These are phyloP conservation scores for Gallinago nigripennis DNA, from an alignment of 2,797 vertebrate genomes.

Conservation along the genomic window DNA sequence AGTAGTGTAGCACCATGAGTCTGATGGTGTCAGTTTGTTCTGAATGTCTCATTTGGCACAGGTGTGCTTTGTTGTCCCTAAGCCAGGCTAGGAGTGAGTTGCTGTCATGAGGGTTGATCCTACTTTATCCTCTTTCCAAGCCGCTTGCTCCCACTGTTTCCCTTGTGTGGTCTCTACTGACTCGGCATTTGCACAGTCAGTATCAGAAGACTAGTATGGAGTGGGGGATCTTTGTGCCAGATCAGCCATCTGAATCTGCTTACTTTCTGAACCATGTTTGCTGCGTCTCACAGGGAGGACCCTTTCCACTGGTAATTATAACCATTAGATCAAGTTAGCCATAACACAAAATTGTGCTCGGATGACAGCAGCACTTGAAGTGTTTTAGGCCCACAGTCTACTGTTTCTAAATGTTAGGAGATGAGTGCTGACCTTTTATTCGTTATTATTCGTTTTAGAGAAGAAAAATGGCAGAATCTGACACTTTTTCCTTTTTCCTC, in stretches of 20 bases:
- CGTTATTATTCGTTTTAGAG: not conserved
- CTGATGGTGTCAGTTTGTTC: not conserved
- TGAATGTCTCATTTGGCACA: not conserved
- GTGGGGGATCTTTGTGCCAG: not conserved
- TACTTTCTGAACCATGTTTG: not conserved
- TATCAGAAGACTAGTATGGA: not conserved
- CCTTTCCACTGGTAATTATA: not conserved
- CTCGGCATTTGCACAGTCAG: not conserved
- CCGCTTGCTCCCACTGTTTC: not conserved
- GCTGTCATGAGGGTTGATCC: not conserved
- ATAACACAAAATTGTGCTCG: not conserved
- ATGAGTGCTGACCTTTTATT: not conserved
- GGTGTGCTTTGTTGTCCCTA: not conserved
- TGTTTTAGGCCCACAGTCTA: not conserved
- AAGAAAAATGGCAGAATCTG: not conserved
- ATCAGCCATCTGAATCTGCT: not conserved
- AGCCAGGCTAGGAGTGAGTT: not conserved
- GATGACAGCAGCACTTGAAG: not conserved
- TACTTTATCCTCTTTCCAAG: not conserved
- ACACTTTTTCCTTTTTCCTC: not conserved
- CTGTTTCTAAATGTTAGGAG: not conserved
- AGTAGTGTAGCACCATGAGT: not conserved
- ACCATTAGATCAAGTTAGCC: not conserved
- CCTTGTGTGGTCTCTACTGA: not conserved
- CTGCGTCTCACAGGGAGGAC: not conserved